Conservation (phyloP, 2,113 vertebrate species). For the Andinoacara biseriatus region DNA sequence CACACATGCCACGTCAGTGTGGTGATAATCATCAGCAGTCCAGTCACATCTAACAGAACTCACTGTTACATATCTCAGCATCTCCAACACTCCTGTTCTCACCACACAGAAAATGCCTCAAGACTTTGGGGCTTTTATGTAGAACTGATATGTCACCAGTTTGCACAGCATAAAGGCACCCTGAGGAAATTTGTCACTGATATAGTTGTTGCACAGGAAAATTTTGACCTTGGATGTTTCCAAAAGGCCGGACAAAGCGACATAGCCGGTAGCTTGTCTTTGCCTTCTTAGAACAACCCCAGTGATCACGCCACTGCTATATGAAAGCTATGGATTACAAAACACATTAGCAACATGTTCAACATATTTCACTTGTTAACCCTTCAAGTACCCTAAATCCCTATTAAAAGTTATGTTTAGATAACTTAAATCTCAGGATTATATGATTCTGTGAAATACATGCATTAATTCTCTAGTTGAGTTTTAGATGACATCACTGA, state of each 20-base stretch:
- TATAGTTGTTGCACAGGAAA: neutral
- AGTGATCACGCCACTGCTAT: neutral
- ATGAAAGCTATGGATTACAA: neutral
- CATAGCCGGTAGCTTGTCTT: neutral
- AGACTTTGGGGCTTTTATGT: constrained; percentile 39
- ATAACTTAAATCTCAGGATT: too few species aligned
- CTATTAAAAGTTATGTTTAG: too few species aligned
- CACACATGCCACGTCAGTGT: constrained; percentile 24
- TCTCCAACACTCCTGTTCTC: constrained; percentile 49
- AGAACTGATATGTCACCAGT: constrained; percentile 59
- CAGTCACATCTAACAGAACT: constrained; percentile 53
- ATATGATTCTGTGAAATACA: too few species aligned
- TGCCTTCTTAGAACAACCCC: neutral
- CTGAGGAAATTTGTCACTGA: constrained; percentile 30
- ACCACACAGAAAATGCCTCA: constrained; percentile 29
- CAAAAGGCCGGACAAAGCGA: neutral
- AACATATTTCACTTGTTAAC: too few species aligned
- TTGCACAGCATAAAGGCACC: constrained; percentile 12
- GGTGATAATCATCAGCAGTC: constrained; percentile 50
- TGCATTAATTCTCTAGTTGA: neutral
- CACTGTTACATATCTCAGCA: constrained; percentile 57
- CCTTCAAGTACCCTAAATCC: too few species aligned
- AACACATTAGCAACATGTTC: too few species aligned
- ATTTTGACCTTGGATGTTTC: neutral
- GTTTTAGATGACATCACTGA: neutral